Evolutionary conservation across 2,797 vertebrate species (phyloP), one percentile per base, ranked within the genome.

Genomic region (Halcyon leucocephala): DNA sequence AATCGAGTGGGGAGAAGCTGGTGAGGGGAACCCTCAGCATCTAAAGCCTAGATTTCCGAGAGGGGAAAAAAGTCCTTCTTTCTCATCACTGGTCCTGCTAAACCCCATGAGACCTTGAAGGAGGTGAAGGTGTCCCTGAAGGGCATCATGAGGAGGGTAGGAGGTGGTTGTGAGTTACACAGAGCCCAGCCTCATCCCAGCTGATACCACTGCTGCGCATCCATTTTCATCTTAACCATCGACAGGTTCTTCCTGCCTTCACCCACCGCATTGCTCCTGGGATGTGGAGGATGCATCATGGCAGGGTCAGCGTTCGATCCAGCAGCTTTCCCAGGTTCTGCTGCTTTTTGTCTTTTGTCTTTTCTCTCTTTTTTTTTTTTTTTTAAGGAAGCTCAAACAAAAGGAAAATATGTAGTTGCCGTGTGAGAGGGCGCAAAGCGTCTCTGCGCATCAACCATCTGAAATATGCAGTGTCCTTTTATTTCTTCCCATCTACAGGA

Each of bases 401-500:
- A 95, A 96, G 76, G 64, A 71, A 72, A 83, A 69, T 12, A 67
- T 11, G 54, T 24, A 71, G 89, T 48, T 95, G 92, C 79, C 0
- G 1, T 6, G 65, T 1, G 5, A 86, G 92, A 81, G 87, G 83
- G 60, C 3, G 0, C 64, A 29, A 83, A 91, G 92, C 10, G 7
- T 93, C 86, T 93, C 96, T 54, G 72, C 4, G 26, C 0, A 0
- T 80, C 76, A 93, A 16, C 91, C 85, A 92, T 95, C 87, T 93
- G 84, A 96, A 95, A 95, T 72, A 94, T 69, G 87, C 93, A 46
- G 82, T 4, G 85, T 92, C 89, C 96, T 93, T 93, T 94, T 91
- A 77, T 91, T 94, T 86, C 89, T 62, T 77, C 90, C 95, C 6
- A 0, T 93, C 92, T 84, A 87, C 48, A n/a, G 3, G 22, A 67